Conservation (phyloP, 2,113 vertebrate genomes). For the Pseudonaja textilis region DNA sequence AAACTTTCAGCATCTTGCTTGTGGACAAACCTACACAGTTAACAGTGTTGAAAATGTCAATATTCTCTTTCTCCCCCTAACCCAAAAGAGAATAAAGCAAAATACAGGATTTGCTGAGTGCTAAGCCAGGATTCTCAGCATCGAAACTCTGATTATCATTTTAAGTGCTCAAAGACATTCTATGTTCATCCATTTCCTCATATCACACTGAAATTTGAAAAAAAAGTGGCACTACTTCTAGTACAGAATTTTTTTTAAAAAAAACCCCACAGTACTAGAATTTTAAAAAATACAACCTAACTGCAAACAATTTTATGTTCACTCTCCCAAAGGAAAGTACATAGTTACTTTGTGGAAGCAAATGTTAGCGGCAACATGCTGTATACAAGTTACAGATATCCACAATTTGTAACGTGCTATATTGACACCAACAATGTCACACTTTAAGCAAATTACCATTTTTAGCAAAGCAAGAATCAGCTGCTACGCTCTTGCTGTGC, state of each 20-base stretch:
- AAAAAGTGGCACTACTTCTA: conserved; percentile 78
- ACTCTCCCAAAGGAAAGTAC: conserved; percentile 66
- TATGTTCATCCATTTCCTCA: conserved; percentile 72
- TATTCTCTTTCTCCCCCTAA: conserved; percentile 64
- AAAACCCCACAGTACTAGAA: conserved; percentile 74
- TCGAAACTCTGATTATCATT: conserved; percentile 83
- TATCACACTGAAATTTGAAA: conserved; percentile 69
- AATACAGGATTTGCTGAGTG: conserved; percentile 92
- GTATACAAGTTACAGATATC: conserved; percentile 52
- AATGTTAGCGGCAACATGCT: conserved; percentile 67
- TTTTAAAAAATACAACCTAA: conserved; percentile 74
- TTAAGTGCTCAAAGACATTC: conserved; percentile 85
- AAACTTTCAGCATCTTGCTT: conserved; percentile 75
- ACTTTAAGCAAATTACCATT: background rate
- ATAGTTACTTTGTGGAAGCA: conserved; percentile 65
- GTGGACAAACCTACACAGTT: conserved; percentile 75
- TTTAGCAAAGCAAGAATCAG: background rate
- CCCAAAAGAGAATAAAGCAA: conserved; percentile 76
- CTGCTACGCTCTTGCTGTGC: conserved; percentile 35
- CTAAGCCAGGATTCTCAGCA: conserved; percentile 80
- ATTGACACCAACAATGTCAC: background rate
- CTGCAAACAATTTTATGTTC: conserved; percentile 52
- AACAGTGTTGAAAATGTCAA: conserved; percentile 84
- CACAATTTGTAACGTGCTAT: conserved; percentile 13
- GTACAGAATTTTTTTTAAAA: conserved; percentile 58